Conservation (phyloP, 2,113 vertebrate genomes). For the Talpa occidentalis region DNA sequence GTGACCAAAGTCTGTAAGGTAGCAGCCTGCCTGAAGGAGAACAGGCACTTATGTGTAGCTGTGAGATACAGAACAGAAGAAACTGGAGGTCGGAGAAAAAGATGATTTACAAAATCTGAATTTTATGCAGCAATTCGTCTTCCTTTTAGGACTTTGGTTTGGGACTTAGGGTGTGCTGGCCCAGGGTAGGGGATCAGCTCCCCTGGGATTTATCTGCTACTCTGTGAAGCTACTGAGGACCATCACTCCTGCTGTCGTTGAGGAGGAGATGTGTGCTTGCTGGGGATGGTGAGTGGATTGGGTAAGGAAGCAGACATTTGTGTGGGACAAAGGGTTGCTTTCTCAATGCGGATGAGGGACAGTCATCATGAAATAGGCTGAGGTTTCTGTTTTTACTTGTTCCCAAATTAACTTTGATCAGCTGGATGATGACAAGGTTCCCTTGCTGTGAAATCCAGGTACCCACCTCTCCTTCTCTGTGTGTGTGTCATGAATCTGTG, state of each 20-base stretch:
- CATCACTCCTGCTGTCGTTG: not conserved
- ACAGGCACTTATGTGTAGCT: not conserved
- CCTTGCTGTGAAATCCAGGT: not conserved
- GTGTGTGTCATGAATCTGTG: not conserved
- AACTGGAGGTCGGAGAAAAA: not conserved
- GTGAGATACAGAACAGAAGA: not conserved
- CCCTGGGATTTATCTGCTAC: not conserved
- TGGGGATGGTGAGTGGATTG: not conserved
- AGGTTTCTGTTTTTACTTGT: conserved; percentile 20
- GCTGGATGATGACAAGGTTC: not conserved
- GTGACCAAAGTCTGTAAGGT: not conserved
- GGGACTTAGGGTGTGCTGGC: not conserved
- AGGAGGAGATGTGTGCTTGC: not conserved
- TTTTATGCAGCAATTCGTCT: not conserved
- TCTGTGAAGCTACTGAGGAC: not conserved
- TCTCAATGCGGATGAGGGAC: not conserved
- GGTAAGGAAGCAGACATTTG: not conserved
- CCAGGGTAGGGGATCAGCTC: not conserved
- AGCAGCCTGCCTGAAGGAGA: not conserved
- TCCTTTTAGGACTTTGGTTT: not conserved
- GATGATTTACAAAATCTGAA: not conserved
- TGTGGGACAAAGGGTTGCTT: not conserved
- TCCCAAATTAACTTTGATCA: not conserved
- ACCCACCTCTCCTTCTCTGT: not conserved
- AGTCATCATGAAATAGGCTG: not conserved